A percentile compares a stretch with the other conserved stretches of the same genome.
These are phyloP conservation scores for Bufo bufo DNA, from an alignment of 2,113 vertebrate genomes.

Conservation along the genomic window DNA sequence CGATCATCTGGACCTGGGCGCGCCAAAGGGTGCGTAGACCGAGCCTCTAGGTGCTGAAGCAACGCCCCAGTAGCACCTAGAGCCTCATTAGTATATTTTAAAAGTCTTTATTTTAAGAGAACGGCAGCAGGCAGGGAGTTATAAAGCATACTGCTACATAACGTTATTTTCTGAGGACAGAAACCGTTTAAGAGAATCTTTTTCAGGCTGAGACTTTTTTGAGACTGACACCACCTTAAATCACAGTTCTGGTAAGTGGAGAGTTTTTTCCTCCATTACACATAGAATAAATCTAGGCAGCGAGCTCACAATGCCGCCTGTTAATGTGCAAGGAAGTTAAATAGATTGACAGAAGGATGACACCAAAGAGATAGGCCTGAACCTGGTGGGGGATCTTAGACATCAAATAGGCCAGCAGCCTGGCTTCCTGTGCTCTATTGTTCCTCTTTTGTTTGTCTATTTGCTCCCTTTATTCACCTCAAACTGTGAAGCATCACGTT, in stretches of 20 bases:
- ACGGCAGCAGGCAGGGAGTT: too few relatives aligned
- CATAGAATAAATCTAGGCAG: conserved; percentile 5
- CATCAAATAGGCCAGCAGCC: conserved; percentile 67
- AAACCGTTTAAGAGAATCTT: too few relatives aligned
- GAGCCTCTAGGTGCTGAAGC: too few relatives aligned
- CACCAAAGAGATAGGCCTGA: conserved; percentile 78
- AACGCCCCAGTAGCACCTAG: too few relatives aligned
- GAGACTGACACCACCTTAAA: too few relatives aligned
- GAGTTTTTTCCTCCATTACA: background rate
- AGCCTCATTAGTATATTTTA: too few relatives aligned
- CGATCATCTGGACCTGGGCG: too few relatives aligned
- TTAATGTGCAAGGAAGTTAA: conserved; percentile 66
- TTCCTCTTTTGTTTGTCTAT: conserved; percentile 74
- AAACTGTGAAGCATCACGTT: conserved; percentile 75
- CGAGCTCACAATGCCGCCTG: conserved; percentile 8
- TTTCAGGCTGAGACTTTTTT: too few relatives aligned
- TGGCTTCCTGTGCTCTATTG: conserved; percentile 69
- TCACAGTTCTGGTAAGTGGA: background rate
- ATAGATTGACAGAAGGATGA: conserved; percentile 76
- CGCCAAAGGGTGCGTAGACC: too few relatives aligned
- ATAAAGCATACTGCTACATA: too few relatives aligned
- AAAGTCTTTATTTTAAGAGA: too few relatives aligned
- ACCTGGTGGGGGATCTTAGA: conserved; percentile 69
- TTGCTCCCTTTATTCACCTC: conserved; percentile 72
- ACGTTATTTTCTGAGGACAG: too few relatives aligned